Evolutionary conservation across 2,797 vertebrate genomes (phyloP), one percentile per base, ranked within the genome.

Genomic region (Oreochromis mossambicus): DNA sequence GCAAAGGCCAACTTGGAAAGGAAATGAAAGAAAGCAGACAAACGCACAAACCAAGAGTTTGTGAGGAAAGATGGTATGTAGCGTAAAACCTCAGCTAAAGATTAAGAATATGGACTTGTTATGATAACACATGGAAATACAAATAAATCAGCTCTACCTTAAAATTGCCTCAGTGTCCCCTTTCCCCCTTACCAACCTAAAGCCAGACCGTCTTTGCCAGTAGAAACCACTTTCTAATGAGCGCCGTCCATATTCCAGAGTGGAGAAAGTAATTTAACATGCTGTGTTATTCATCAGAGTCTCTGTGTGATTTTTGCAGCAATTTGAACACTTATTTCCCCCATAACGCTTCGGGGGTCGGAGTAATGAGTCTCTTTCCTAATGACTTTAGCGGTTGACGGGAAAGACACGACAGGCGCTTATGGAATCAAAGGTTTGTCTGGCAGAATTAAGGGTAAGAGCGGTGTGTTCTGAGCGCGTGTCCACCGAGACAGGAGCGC

Each of bases 221-320:
- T 83, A 84, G 84, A 89, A 91, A 87, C 54, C 19, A 4, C 82
- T 48, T 79, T 87, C 83, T 94, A 90, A 93, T 89, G 88, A 93
- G 87, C 6, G 26, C 34, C 3, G 41, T 86, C 82, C 89, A 78
- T 50, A 82, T 88, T 94, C 82, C 89, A 80, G 86, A 88, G 88
- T 21, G 51, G 83, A 68, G 89, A 83, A 81, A 83, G 54, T 94
- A 80, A 95, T 95, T 95, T 90, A 88, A 75, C 87, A 41, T 54
- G 89, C 89, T 94, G 86, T 91, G 93, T 94, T 95, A 96, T 95
- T 95, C 92, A 95, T 95, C 89, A 93, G 86, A 91, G 87, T 91
- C 91, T 92, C 93, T 90, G 90, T 92, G 92, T 92, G 93, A 94
- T 91, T 93, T 66, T 89, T 91, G 91, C 90, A 86, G 90, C 91